These are phyloP conservation scores for Lydus trimaculatus DNA, from an alignment of 2,888 invertebrate species.

Conservation along the genomic window DNA sequence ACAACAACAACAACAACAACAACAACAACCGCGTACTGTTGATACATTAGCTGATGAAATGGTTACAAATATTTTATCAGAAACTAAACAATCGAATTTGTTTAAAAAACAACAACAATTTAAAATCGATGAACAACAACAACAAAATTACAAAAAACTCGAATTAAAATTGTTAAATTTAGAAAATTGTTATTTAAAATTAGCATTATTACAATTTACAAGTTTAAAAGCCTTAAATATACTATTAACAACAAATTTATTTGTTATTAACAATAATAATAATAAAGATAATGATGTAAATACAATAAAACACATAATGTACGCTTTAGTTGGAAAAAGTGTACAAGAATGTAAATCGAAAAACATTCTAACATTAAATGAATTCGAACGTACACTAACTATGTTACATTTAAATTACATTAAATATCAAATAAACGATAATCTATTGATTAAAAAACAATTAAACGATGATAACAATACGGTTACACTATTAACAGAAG, in stretches of 20 bases:
- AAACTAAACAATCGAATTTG: conserved; percentile 60
- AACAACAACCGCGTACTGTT: conserved; percentile 52
- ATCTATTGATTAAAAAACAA: neutral
- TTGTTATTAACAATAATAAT: conserved; percentile 38
- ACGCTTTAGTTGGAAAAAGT: conserved; percentile 59
- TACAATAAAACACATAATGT: conserved; percentile 57
- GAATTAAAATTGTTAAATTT: conserved; percentile 58
- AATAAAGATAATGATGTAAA: conserved; percentile 37
- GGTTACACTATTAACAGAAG: neutral
- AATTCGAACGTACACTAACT: conserved; percentile 62
- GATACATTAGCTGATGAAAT: conserved; percentile 63
- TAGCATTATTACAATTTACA: conserved; percentile 65
- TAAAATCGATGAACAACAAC: conserved; percentile 16
- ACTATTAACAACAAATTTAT: conserved; percentile 64
- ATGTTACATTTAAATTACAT: conserved; percentile 59
- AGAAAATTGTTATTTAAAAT: conserved; percentile 61
- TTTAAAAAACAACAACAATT: conserved; percentile 28
- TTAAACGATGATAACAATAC: neutral
- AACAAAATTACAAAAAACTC: conserved; percentile 47
- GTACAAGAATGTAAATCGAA: conserved; percentile 61
- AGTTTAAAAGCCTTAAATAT: conserved; percentile 65
- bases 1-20: neutral
- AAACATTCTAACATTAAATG: conserved; percentile 59
- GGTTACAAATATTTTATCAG: conserved; percentile 63
- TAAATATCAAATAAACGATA: conserved; percentile 54